phyloP scores from a whole-genome alignment of 2,888 invertebrate species.

The Myathropa florea region DNA sequence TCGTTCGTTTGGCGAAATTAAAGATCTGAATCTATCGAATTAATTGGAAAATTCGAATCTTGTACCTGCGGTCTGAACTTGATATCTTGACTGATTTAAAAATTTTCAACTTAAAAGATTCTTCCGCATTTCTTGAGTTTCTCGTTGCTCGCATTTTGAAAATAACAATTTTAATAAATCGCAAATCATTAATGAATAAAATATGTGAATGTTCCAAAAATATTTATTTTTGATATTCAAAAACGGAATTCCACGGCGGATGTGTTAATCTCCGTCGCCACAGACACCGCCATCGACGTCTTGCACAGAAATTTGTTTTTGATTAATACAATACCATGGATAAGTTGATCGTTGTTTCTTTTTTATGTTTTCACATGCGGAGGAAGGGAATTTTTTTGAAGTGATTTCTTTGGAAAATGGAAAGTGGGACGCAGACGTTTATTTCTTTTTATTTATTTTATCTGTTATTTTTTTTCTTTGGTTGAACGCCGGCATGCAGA shows the following conservation, averaged over 20 bases:
- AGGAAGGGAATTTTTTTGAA: constrained; percentile 5
- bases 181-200: constrained; percentile 13
- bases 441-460: background rate
- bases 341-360: background rate
- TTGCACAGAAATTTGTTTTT: constrained; percentile 19
- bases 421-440: background rate
- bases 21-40: constrained; percentile 15
- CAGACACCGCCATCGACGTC: background rate
- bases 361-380: background rate
- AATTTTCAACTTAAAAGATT: constrained; percentile 26
- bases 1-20: constrained; percentile 1
- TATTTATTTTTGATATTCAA: background rate
- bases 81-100: background rate
- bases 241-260: background rate
- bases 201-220: constrained; percentile 1
- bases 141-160: background rate
- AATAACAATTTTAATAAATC: background rate
- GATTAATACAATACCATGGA: constrained; percentile 28
- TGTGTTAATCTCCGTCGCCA: background rate
- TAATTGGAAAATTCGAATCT: constrained; percentile 50
- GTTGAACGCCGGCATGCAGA: background rate
- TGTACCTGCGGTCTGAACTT: constrained; percentile 51
- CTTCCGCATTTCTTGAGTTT: background rate
- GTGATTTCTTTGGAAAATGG: background rate
- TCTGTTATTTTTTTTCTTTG: background rate